Evolutionary conservation across 30 jellyfish, hydroid and myxozoan species (phyloP).

Genomic region (Cassiopea andromeda): DNA sequence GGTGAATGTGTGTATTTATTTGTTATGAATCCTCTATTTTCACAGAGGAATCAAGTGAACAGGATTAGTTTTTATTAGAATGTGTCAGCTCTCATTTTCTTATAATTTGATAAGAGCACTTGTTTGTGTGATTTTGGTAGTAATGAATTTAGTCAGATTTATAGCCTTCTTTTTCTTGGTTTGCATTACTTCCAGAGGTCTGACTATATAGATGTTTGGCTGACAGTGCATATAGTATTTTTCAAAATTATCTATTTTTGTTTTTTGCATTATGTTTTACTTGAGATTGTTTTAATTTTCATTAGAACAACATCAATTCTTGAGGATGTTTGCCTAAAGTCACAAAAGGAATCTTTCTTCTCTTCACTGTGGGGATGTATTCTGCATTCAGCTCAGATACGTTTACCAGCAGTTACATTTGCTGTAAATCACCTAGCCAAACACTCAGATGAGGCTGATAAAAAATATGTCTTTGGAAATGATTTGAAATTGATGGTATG

Average conservation of each 20-base stretch:
- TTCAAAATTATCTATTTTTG: background rate
- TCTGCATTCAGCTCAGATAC: slow-evolving; percentile 82
- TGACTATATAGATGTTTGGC: too few species aligned
- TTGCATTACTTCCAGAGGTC: too few species aligned
- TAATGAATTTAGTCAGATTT: too few species aligned
- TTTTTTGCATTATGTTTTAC: background rate
- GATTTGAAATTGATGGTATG: slow-evolving; percentile 80
- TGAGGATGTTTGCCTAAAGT: slow-evolving; percentile 54
- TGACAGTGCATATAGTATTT: background rate
- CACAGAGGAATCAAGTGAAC: background rate
- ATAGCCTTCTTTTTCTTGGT: too few species aligned
- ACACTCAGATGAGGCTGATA: slow-evolving; percentile 17
- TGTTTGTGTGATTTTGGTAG: too few species aligned
- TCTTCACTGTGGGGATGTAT: slow-evolving; percentile 91
- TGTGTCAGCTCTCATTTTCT: background rate
- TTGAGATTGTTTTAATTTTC: background rate
- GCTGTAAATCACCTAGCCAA: slow-evolving; percentile 67
- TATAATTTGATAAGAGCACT: background rate
- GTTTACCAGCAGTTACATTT: slow-evolving; percentile 85
- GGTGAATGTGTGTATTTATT: background rate
- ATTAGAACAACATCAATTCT: slow-evolving; percentile 74
- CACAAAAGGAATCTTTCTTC: slow-evolving; percentile 76
- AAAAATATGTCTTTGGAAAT: slow-evolving; percentile 67
- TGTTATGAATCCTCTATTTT: background rate
- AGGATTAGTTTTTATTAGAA: too few species aligned